These are phyloP conservation scores for Phyllotreta striolata DNA, from an alignment of 2,888 invertebrate genomes.

Conservation along the genomic window DNA sequence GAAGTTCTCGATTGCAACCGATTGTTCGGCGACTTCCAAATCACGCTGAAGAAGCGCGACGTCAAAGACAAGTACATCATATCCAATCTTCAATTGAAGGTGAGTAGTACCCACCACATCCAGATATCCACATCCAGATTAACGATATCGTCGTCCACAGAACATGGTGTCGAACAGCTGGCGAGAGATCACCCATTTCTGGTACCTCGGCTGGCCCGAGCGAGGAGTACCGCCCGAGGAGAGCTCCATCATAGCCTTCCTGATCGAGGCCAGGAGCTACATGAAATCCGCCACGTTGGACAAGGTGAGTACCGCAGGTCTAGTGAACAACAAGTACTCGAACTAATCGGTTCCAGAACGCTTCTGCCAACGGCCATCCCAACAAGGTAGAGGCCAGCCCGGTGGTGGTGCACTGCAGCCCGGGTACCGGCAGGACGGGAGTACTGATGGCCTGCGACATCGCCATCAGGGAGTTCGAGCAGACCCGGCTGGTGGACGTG, in stretches of 20 bases:
- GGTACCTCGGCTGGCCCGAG: conserved; percentile 93
- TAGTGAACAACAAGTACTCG: too few relatives aligned
- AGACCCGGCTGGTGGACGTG: conserved; percentile 82
- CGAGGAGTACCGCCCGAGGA: conserved; percentile 86
- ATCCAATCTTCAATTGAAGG: conserved; percentile 83
- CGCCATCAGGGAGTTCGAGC: conserved; percentile 86
- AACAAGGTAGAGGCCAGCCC: conserved; percentile 67
- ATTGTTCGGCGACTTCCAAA: conserved; percentile 86
- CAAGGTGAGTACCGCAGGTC: too few relatives aligned
- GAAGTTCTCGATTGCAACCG: conserved; percentile 90
- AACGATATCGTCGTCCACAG: too few relatives aligned
- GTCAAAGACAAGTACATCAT: conserved; percentile 91
- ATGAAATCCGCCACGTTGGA: conserved; percentile 57
- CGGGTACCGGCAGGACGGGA: conserved; percentile 90
- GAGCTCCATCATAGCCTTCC: conserved; percentile 84
- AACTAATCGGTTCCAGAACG: too few relatives aligned
- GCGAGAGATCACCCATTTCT: conserved; percentile 89
- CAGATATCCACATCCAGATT: not conserved
- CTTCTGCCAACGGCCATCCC: conserved; percentile 48
- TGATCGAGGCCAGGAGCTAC: conserved; percentile 80
- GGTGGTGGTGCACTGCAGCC: conserved; percentile 85
- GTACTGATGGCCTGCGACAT: conserved; percentile 87
- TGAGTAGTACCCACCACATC: conserved; percentile 46
- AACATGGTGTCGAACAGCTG: conserved; percentile 83
- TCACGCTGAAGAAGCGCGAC: conserved; percentile 87